Evolutionary conservation across 2,888 invertebrate species (phyloP), one percentile per base, ranked within the genome.

Genomic region (Xylophagus ater): DNA sequence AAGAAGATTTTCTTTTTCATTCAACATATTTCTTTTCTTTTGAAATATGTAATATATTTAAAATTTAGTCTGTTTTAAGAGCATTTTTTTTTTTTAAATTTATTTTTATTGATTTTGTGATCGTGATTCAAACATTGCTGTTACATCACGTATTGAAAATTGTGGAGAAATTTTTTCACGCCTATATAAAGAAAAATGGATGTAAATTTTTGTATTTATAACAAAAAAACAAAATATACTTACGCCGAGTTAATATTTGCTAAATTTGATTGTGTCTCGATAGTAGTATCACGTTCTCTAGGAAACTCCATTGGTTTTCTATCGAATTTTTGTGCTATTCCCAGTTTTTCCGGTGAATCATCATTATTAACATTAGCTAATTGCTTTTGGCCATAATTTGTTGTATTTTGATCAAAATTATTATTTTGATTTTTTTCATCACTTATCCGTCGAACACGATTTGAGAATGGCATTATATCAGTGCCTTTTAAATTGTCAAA

Each of bases 81-180:
- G 10, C 17, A 23, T 23, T 23, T 29, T 20, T 2, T 31, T 10
- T 10, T 29, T 15, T 12, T 19, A n/a, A n/a, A n/a, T 9, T 17
- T 28, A 10, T 15, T 23, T 23, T 53, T 60, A 59, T 53, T 64
- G 62, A 51, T 65, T 64, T 57, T 65, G 65, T 43, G 75, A 76
- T 59, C 80, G 78, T 57, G 78, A 78, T 63, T 85, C 85, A 58
- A 85, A 85, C 59, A 84, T 74, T 46, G 84, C 84, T 44, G 85
- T 78, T 75, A 85, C 83, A 59, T 85, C 83, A 52, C 78, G 76
- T 51, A 85, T 85, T 58, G 79, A 79, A 62, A 76, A 78, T 29
- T 80, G 73, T 8, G 79, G 79, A 21, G 81, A 78, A 43, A 73
- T 67, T 58, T 76, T 77, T 49, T 80, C 79, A 60, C 75, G 74